Evolutionary conservation across 2,797 vertebrate species (phyloP).

Genomic region (Halcyon badia): DNA sequence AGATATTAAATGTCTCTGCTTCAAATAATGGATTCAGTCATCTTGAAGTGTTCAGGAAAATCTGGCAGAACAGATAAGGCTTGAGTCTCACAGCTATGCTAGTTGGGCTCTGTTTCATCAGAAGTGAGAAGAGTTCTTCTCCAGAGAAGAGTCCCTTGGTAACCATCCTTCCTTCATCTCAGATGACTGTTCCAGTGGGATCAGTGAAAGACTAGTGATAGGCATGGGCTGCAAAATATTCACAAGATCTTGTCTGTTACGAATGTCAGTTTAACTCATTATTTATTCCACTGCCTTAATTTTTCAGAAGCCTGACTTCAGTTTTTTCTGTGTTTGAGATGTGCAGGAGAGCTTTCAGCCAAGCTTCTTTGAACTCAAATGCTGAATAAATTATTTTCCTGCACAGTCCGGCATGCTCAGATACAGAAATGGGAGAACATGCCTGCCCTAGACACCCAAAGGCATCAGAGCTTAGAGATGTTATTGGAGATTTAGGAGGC

Average conservation of each 20-base stretch:
- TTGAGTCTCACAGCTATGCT: background rate
- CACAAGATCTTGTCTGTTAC: background rate
- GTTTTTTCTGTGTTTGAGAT: background rate
- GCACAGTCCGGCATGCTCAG: background rate
- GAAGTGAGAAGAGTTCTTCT: background rate
- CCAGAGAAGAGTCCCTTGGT: background rate
- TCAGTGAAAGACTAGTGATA: background rate
- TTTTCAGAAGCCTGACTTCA: background rate
- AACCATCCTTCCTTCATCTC: background rate
- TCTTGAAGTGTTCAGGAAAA: background rate
- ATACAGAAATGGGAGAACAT: background rate
- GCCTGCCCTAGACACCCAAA: background rate
- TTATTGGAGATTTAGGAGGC: fast-evolving
- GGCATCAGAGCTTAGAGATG: background rate
- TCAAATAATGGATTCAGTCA: background rate
- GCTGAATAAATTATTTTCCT: background rate
- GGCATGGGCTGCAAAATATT: background rate
- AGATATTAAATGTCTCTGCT: background rate
- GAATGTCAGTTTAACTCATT: background rate
- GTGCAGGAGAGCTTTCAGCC: background rate
- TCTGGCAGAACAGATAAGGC: background rate
- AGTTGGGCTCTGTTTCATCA: background rate
- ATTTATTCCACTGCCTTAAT: background rate
- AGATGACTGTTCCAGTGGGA: background rate
- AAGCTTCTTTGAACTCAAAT: background rate